Evolutionary conservation across 2,797 vertebrate species (phyloP).

Genomic region (Taenioides sp.): DNA sequence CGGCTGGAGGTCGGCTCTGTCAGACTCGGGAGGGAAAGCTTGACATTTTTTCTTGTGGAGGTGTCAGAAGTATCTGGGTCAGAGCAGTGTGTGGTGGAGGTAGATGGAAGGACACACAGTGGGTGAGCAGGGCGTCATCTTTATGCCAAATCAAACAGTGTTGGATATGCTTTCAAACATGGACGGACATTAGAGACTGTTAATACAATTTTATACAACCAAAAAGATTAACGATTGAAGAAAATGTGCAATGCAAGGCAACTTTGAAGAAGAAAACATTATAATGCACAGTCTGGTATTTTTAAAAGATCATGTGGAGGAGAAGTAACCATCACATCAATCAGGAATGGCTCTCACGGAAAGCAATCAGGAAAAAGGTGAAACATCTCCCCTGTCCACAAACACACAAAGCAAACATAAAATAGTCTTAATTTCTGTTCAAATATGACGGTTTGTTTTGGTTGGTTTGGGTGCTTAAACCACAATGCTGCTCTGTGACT

Average conservation of each 20-base stretch:
- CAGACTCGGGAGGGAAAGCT: background rate
- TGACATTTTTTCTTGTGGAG: background rate
- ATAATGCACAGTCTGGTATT: too few relatives aligned
- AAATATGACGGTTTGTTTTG: too few relatives aligned
- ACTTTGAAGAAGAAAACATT: too few relatives aligned
- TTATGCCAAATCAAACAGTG: background rate
- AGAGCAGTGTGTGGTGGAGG: background rate
- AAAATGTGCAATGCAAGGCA: background rate
- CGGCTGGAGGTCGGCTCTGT: background rate
- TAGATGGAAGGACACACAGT: constrained; percentile 2
- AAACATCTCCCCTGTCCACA: too few relatives aligned
- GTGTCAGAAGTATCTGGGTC: constrained; percentile 13
- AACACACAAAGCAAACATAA: too few relatives aligned
- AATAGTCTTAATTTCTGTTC: too few relatives aligned
- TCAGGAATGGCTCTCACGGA: too few relatives aligned
- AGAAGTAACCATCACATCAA: too few relatives aligned
- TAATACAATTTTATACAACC: background rate
- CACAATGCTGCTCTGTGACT: too few relatives aligned
- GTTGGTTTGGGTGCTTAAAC: too few relatives aligned
- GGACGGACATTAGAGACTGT: background rate
- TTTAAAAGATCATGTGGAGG: too few relatives aligned
- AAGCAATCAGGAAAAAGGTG: too few relatives aligned
- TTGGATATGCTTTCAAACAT: background rate
- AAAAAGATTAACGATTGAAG: background rate
- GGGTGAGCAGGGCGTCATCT: background rate